phyloP scores from a whole-genome alignment of 2,888 invertebrate genomes.

The Ophraella communa region DNA sequence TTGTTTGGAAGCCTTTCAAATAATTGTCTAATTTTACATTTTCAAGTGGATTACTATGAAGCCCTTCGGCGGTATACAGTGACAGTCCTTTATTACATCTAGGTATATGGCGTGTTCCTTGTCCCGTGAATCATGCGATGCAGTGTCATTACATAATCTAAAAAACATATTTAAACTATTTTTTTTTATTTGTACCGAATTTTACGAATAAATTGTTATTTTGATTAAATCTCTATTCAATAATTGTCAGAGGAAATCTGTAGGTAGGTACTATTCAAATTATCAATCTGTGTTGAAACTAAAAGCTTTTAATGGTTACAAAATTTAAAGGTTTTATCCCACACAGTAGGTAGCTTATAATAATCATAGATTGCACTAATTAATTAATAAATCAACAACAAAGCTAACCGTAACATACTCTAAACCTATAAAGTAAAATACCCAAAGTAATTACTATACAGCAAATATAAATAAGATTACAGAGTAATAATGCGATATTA shows the following conservation, averaged over 20 bases:
- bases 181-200: not conserved
- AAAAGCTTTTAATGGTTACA: too few relatives aligned
- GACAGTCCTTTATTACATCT: slow-evolving; percentile 22
- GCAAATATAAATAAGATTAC: too few relatives aligned
- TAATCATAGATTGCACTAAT: too few relatives aligned
- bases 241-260: too few relatives aligned
- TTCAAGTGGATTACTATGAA: slow-evolving; percentile 54
- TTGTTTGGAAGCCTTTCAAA: slow-evolving; percentile 48
- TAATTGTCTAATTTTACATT: slow-evolving; percentile 49
- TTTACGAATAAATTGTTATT: not conserved
- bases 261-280: not conserved
- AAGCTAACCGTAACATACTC: too few relatives aligned
- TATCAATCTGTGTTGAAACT: not conserved
- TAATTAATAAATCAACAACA: too few relatives aligned
- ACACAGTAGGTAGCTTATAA: too few relatives aligned
- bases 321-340: too few relatives aligned
- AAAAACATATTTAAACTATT: not conserved
- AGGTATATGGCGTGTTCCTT: slow-evolving; percentile 2
- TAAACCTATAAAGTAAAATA: too few relatives aligned
- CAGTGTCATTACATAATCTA: slow-evolving; percentile 5
- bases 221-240: too few relatives aligned
- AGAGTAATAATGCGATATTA: too few relatives aligned
- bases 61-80: slow-evolving; percentile 41
- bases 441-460: too few relatives aligned
- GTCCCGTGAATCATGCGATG: not conserved